phyloP scores from a whole-genome alignment of 1,140 invertebrate genomes.

The Leptoteleia sp. region DNA sequence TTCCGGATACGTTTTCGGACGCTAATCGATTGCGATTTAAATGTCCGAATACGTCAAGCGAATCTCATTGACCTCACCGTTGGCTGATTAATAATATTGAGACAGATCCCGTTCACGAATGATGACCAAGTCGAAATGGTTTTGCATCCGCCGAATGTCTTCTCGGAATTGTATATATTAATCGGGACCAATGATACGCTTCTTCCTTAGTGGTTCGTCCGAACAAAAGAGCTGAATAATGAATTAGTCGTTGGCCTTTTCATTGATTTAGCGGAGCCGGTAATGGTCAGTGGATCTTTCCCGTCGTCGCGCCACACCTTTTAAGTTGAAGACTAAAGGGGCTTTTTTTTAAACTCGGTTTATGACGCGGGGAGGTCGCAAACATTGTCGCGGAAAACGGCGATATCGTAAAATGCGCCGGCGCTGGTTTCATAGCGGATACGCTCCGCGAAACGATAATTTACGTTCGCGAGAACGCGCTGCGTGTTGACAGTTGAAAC shows the following conservation, averaged over 20 bases:
- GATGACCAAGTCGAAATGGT: no score
- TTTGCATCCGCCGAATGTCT: no score
- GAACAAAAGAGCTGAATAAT: no score
- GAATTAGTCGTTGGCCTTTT: no score
- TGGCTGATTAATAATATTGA: no score
- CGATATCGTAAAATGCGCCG: slow-evolving; percentile 69
- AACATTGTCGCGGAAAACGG: slow-evolving; percentile 33
- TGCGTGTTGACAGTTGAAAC: slow-evolving; percentile 79
- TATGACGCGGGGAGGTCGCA: slow-evolving; percentile 25
- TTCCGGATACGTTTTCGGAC: slow-evolving; percentile 25
- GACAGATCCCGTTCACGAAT: no score
- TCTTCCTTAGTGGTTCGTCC: no score
- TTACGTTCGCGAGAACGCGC: slow-evolving; percentile 74
- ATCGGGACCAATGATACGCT: no score
- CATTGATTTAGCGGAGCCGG: no score
- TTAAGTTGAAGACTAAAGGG: slow-evolving; percentile 7
- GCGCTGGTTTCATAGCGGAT: slow-evolving; percentile 69
- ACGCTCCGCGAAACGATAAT: slow-evolving; percentile 70
- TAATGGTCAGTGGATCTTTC: no score
- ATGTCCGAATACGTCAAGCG: slow-evolving; percentile 26
- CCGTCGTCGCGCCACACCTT: not conserved
- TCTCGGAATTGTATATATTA: no score
- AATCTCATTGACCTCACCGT: no score
- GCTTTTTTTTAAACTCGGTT: slow-evolving; percentile 11
- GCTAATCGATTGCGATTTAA: slow-evolving; percentile 51